phyloP scores from a whole-genome alignment of 2,113 vertebrate genomes.

The Syngnathoides biaculeatus region DNA sequence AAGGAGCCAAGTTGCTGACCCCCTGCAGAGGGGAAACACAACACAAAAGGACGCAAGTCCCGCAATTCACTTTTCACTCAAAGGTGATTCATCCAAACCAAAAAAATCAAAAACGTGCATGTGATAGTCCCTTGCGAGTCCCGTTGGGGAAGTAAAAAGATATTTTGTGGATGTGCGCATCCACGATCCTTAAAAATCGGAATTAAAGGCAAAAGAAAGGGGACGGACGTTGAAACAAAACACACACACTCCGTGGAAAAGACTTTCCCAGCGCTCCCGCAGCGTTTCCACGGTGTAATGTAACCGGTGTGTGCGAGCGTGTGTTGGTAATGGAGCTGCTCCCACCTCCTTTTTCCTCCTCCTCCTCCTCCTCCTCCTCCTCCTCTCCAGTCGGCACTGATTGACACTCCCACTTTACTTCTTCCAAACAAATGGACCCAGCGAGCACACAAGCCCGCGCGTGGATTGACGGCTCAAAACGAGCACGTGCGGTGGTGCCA shows the following conservation, averaged over 20 bases:
- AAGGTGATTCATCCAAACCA: slow-evolving; percentile 32
- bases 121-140: slow-evolving; percentile 19
- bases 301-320: slow-evolving; percentile 60
- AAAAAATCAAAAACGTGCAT: slow-evolving; percentile 38
- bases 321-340: slow-evolving; percentile 72
- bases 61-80: slow-evolving; percentile 36
- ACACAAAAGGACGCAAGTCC: slow-evolving; percentile 16
- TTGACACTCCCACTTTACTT: slow-evolving; percentile 68
- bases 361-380: slow-evolving; percentile 12
- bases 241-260: slow-evolving; percentile 27
- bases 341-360: slow-evolving; percentile 54
- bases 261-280: slow-evolving; percentile 61
- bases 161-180: slow-evolving; percentile 27
- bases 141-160: slow-evolving; percentile 3
- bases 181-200: slow-evolving; percentile 29
- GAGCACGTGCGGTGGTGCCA: slow-evolving; percentile 41
- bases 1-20: not conserved
- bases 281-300: slow-evolving; percentile 68
- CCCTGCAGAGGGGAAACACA: slow-evolving; percentile 3
- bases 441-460: slow-evolving; percentile 2
- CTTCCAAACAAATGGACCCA: slow-evolving; percentile 9
- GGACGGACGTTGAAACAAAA: slow-evolving; percentile 6
- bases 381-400: slow-evolving; percentile 71
- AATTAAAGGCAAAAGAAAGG: slow-evolving; percentile 27
- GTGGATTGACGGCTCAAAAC: slow-evolving; percentile 46